A percentile compares a stretch with the other conserved stretches of the same genome.
phyloP scores from a whole-genome alignment of 2,797 vertebrate genomes.

The Amblyraja radiata region DNA sequence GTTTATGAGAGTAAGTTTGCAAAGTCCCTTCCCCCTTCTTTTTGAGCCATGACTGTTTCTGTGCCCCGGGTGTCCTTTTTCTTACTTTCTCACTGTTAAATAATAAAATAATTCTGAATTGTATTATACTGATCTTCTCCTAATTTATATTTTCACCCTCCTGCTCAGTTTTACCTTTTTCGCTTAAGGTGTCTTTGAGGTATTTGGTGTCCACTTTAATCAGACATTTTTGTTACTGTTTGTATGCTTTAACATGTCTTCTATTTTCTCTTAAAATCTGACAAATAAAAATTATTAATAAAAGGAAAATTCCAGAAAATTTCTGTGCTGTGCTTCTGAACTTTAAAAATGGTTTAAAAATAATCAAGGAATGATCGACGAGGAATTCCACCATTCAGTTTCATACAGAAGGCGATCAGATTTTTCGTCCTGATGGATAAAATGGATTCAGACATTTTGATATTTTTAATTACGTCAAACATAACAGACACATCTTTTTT shows the following conservation, averaged over 20 bases:
- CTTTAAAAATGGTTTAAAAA: not conserved
- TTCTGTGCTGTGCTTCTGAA: not conserved
- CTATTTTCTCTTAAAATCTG: constrained; percentile 25
- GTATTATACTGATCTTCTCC: not conserved
- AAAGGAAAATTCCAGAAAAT: constrained; percentile 31
- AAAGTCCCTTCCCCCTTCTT: not conserved
- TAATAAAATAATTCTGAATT: not conserved
- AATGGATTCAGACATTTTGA: constrained; percentile 20
- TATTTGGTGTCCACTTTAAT: not conserved
- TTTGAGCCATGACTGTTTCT: not conserved
- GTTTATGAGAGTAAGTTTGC: not conserved
- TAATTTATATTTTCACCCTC: not conserved
- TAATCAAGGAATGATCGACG: not conserved
- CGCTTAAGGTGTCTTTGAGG: not conserved
- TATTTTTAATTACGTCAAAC: not conserved
- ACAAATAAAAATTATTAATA: not conserved
- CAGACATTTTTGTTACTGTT: constrained; percentile 22
- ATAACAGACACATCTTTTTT: not conserved
- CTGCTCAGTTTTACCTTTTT: not conserved
- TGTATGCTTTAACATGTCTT: constrained; percentile 30
- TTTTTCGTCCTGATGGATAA: not conserved
- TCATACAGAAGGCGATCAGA: constrained; percentile 8
- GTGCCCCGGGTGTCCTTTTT: not conserved
- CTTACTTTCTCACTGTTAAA: not conserved
- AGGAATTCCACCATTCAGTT: constrained; percentile 6